These are phyloP conservation scores for Anableps anableps DNA, from an alignment of 2,797 vertebrate genomes.

Conservation along the genomic window DNA sequence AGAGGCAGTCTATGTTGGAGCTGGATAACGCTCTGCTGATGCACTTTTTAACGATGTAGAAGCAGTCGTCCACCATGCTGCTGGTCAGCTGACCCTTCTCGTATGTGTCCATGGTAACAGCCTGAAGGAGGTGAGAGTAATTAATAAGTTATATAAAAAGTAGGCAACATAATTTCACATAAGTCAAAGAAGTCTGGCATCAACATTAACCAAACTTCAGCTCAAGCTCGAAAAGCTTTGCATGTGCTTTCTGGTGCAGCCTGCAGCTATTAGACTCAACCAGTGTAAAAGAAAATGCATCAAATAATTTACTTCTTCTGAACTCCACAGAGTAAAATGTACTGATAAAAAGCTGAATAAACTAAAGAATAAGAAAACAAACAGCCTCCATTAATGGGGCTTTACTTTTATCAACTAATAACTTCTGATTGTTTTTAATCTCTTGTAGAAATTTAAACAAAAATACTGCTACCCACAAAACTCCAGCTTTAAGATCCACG, in stretches of 20 bases:
- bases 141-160: neutral
- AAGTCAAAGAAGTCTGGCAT: neutral
- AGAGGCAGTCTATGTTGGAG: constrained; percentile 97
- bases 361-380: neutral
- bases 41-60: constrained; percentile 99
- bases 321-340: neutral
- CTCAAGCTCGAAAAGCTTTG: neutral
- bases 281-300: neutral
- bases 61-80: constrained; percentile 99
- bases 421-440: neutral
- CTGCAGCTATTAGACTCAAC: neutral
- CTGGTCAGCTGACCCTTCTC: constrained; percentile 96
- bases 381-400: neutral
- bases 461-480: neutral
- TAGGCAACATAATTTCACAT: neutral
- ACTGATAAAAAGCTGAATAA: neutral
- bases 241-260: neutral
- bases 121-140: constrained; percentile 73
- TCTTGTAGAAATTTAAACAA: neutral
- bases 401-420: neutral
- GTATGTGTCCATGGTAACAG: constrained; percentile 92
- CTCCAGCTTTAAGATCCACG: neutral
- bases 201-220: neutral
- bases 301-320: neutral
- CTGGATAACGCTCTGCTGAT: constrained; percentile 95